Evolutionary conservation across 2,888 invertebrate genomes (phyloP).

Genomic region (Diabrotica balteata): DNA sequence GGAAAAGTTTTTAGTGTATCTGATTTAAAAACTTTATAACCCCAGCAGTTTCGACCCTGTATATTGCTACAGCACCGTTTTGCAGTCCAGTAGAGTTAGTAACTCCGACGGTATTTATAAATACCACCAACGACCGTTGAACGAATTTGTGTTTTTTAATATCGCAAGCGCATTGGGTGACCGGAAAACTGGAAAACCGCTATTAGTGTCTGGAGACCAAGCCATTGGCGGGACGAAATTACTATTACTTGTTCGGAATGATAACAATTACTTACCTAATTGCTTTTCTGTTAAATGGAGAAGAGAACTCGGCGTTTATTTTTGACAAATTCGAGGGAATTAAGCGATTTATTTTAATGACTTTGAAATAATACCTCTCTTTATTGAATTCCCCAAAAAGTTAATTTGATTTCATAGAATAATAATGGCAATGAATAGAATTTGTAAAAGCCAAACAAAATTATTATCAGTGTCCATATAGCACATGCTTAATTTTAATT

Average conservation of each 20-base stretch:
- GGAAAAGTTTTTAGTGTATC: too few species aligned
- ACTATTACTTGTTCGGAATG: slow-evolving; percentile 17
- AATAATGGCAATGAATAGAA: too few species aligned
- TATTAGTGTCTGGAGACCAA: slow-evolving; percentile 22
- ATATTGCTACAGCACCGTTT: neutral
- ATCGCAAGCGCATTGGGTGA: slow-evolving; percentile 20
- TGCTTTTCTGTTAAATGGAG: slow-evolving; percentile 3
- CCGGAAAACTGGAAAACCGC: slow-evolving; percentile 21
- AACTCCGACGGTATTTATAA: slow-evolving; percentile 30
- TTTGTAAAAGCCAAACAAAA: too few species aligned
- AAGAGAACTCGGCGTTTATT: neutral
- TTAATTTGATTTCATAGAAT: too few species aligned
- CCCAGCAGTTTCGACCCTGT: neutral
- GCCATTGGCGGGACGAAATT: slow-evolving; percentile 18
- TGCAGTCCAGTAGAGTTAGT: slow-evolving; percentile 1
- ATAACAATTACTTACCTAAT: slow-evolving; percentile 11
- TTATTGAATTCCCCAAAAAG: too few species aligned
- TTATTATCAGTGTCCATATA: too few species aligned
- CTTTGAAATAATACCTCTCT: too few species aligned
- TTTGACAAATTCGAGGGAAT: too few species aligned
- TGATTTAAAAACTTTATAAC: too few species aligned
- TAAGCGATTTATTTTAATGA: too few species aligned
- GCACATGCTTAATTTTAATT: too few species aligned
- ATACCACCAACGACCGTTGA: slow-evolving; percentile 24
- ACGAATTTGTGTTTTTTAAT: slow-evolving; percentile 37